phyloP scores from a whole-genome alignment of 2,113 vertebrate species.

The Corynorhinus townsendii region DNA sequence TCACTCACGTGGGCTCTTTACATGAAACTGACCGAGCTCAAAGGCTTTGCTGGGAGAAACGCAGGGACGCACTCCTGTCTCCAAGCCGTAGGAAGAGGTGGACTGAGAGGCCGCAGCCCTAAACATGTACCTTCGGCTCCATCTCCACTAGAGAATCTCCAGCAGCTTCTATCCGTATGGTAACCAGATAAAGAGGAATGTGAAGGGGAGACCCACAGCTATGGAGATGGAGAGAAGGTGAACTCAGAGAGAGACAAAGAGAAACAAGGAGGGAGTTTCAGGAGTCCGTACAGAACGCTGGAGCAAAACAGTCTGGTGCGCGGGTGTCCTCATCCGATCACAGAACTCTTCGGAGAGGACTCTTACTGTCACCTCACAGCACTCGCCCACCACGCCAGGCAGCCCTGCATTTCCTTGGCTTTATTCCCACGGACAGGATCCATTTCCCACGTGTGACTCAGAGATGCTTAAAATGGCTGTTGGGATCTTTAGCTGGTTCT shows the following conservation, averaged over 20 bases:
- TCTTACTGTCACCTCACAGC: not conserved
- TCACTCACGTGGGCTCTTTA: not conserved
- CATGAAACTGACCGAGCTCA: not conserved
- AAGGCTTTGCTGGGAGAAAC: not conserved
- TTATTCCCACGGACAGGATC: not conserved
- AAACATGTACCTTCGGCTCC: not conserved
- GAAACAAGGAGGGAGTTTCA: not conserved
- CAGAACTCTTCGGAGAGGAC: not conserved
- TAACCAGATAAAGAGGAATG: not conserved
- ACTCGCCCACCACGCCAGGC: not conserved
- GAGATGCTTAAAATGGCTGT: not conserved
- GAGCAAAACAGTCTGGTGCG: not conserved
- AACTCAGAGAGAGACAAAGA: not conserved
- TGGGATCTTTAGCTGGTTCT: not conserved
- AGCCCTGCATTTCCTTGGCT: not conserved
- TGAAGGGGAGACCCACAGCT: not conserved
- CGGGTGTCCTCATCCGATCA: not conserved
- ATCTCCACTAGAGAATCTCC: not conserved
- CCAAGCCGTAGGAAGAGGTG: not conserved
- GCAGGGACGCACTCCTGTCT: not conserved
- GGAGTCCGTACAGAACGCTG: not conserved
- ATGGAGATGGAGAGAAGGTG: not conserved
- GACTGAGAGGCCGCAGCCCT: not conserved
- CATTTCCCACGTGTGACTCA: not conserved
- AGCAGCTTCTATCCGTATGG: not conserved